phyloP scores from a whole-genome alignment of 2,888 invertebrate genomes.

The Masnerella sp. region DNA sequence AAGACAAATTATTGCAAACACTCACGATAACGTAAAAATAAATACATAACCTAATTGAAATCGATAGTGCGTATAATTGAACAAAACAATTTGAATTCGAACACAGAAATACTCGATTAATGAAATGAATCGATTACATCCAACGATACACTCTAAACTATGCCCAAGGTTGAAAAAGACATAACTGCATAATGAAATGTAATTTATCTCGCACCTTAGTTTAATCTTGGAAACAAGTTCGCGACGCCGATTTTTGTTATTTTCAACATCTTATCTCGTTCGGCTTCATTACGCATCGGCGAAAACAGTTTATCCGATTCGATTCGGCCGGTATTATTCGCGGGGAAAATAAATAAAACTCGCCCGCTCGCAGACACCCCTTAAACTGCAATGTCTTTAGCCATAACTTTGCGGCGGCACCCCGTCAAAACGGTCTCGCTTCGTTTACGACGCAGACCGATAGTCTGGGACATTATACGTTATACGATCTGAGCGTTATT shows the following conservation, averaged over 20 bases:
- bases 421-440: conserved; percentile 59
- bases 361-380: conserved; percentile 40
- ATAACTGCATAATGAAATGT: conserved; percentile 45
- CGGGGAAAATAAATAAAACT: conserved; percentile 11
- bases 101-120: no score
- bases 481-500: conserved; percentile 68
- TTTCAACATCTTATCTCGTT: conserved; percentile 20
- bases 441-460: conserved; percentile 74
- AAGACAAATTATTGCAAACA: no score
- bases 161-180: conserved; percentile 43
- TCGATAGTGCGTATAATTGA: no score
- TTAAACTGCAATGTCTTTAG: conserved; percentile 43
- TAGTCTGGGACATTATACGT: conserved; percentile 72
- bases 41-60: no score
- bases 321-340: conserved; percentile 10
- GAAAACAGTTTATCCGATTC: conserved; percentile 17
- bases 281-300: conserved; percentile 9
- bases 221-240: conserved; percentile 38
- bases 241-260: conserved; percentile 13
- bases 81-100: no score
- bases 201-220: conserved; percentile 30
- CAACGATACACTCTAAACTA: conserved; percentile 36
- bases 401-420: conserved; percentile 36
- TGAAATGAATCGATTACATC: conserved; percentile 33
- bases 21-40: no score